phyloP scores from a whole-genome alignment of 2,113 vertebrate genomes.

The Campylorhamphus procurvoides region DNA sequence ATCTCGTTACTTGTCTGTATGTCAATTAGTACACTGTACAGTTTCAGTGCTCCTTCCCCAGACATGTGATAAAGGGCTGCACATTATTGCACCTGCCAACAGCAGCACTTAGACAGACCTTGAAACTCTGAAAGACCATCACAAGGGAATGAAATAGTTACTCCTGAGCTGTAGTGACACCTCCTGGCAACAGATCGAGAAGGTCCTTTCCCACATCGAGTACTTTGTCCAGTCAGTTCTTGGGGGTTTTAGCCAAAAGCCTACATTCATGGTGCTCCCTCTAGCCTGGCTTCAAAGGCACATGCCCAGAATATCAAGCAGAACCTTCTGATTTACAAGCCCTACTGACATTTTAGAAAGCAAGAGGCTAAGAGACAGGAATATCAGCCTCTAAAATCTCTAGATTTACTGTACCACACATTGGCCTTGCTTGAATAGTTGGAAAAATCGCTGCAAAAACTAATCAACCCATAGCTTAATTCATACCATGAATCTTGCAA shows the following conservation, averaged over 20 bases:
- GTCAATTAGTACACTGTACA: background rate
- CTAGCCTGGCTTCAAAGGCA: background rate
- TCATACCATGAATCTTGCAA: constrained; percentile 36
- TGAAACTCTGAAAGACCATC: background rate
- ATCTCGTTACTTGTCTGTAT: background rate
- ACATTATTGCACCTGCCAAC: background rate
- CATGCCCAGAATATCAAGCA: background rate
- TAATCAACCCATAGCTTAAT: constrained; percentile 32
- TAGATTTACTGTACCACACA: background rate
- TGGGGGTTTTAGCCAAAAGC: background rate
- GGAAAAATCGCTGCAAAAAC: constrained; percentile 20
- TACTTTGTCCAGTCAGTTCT: background rate
- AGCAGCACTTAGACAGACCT: background rate
- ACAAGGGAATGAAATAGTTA: background rate
- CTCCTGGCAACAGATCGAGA: constrained; percentile 70
- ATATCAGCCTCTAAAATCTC: background rate
- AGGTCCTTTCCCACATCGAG: background rate
- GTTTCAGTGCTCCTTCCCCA: background rate
- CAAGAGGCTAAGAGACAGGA: background rate
- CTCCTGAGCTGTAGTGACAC: constrained; percentile 74
- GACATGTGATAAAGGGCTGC: accelerated
- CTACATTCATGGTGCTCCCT: background rate
- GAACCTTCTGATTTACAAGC: background rate
- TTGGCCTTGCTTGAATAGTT: background rate
- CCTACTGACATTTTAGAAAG: background rate